Base-by-base conservation (phyloP, 2,888 invertebrate genomes). In the Chaitophorus viminalis region DNA sequence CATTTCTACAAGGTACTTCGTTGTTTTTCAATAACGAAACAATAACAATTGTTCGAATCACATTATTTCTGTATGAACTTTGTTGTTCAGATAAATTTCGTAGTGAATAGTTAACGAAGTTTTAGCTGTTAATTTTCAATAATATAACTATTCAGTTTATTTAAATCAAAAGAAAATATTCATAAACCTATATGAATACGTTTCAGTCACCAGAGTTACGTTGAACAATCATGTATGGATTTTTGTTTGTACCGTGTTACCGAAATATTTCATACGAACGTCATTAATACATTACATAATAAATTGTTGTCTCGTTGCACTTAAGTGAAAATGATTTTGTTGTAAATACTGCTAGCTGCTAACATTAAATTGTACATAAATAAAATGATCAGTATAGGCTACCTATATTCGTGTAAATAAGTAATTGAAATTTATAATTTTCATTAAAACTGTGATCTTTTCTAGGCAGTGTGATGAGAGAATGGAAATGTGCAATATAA, bases 401-500 rank as follows among this genome's bases (percentile, higher is more conserved):
- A 25, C 11, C 29, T 68, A 70, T 70, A 54, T 25, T 33, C 36
- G 9, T 83, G 75, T 84, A 84, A 76, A 84, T 75, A 83, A 75
- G 18, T 31, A 21, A 81, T 74, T 54, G 14, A 21, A 72, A 72
- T 87, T 68, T 54, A 39, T 74, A 74, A 60, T 87, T 74, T 72
- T 46, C 46, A 54, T 87, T 33, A 6, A 65, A 60, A 74, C 54
- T 72, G 85, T 75, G 74, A 81, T 81, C 72, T 87, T 81, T 31
- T 68, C 52, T 29, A n/a, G n/a, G 6, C n/a, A 60, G 65, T 65
- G 36, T 39, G 33, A 81, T 39, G 74, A 36, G 25, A 74, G 21
- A 87, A 81, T 65, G 81, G 87, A 81, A 87, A 81, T n/a, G 87
- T 87, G 87, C 87, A 87, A 87, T 87, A 87, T 74, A 29, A 79